phyloP scores from a whole-genome alignment of 2,888 invertebrate species.

The Leptothorax acervorum region DNA sequence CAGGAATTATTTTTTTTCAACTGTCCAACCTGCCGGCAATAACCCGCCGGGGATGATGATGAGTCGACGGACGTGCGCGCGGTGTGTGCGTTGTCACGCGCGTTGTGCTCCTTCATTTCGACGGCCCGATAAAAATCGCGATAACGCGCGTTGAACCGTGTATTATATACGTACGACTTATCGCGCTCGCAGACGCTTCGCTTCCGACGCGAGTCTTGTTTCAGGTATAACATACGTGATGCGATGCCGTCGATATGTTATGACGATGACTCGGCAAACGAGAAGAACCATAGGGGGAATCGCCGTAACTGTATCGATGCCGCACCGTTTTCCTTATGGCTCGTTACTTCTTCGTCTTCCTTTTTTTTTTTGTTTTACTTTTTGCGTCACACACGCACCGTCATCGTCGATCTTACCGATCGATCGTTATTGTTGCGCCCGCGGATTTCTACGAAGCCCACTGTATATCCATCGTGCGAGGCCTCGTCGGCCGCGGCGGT shows the following conservation, averaged over 20 bases:
- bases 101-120: constrained; percentile 26
- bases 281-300: constrained; percentile 20
- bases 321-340: constrained; percentile 52
- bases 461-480: constrained; percentile 25
- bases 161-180: constrained; percentile 38
- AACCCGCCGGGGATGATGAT: background rate
- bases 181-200: constrained; percentile 25
- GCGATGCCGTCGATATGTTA: constrained; percentile 62
- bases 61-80: background rate
- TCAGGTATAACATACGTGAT: constrained; percentile 39
- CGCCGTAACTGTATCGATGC: constrained; percentile 61
- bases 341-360: background rate
- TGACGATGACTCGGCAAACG: constrained; percentile 62
- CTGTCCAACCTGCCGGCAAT: constrained; percentile 1
- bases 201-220: constrained; percentile 51
- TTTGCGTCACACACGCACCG: constrained; percentile 50
- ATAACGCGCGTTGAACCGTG: constrained; percentile 42
- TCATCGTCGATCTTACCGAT: constrained; percentile 66
- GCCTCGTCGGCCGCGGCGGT: constrained; percentile 32
- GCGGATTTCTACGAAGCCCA: constrained; percentile 30
- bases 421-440: constrained; percentile 59
- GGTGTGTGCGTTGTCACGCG: constrained; percentile 33
- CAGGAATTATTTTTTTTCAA: constrained; percentile 9
- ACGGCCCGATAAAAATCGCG: constrained; percentile 38
- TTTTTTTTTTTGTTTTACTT: background rate